A percentile compares a stretch with the other conserved stretches of the same genome.
Conservation (phyloP, 2,113 vertebrate species). For the Muntiacus reevesi region DNA sequence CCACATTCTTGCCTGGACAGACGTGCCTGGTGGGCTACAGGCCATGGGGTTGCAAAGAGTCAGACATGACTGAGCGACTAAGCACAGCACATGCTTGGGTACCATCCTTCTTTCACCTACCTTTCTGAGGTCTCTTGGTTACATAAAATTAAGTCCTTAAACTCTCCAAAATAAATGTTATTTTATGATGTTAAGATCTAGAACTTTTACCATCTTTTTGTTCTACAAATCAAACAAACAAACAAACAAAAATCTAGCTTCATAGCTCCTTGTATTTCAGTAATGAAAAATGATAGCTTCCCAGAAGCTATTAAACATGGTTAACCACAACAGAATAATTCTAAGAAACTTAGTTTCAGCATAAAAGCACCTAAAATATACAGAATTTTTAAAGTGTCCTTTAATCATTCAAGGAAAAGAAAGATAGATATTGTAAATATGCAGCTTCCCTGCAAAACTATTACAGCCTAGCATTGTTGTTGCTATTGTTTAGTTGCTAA, state of each 20-base stretch:
- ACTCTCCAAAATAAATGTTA: not conserved
- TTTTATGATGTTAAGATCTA: not conserved
- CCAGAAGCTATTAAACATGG: constrained; percentile 13
- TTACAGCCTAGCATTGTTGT: not conserved
- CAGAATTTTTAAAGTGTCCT: constrained; percentile 21
- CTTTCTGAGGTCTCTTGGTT: not conserved
- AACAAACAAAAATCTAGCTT: not conserved
- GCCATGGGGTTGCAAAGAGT: too few relatives aligned
- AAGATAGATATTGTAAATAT: not conserved
- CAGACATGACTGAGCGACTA: too few relatives aligned
- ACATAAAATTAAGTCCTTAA: not conserved
- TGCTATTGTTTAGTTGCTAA: not conserved
- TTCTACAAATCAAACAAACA: not conserved
- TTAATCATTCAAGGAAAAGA: constrained; percentile 25
- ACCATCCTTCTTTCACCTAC: not conserved
- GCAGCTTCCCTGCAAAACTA: not conserved
- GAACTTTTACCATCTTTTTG: not conserved
- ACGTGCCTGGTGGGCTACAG: too few relatives aligned
- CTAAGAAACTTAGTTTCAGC: not conserved
- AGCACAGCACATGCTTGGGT: not conserved
- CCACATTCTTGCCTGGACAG: too few relatives aligned
- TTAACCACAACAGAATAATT: constrained; percentile 14
- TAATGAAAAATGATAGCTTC: constrained; percentile 8
- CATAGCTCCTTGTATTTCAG: not conserved
- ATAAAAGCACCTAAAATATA: constrained; percentile 31